phyloP scores from a whole-genome alignment of 2,113 vertebrate genomes.

The Trinectes maculatus region DNA sequence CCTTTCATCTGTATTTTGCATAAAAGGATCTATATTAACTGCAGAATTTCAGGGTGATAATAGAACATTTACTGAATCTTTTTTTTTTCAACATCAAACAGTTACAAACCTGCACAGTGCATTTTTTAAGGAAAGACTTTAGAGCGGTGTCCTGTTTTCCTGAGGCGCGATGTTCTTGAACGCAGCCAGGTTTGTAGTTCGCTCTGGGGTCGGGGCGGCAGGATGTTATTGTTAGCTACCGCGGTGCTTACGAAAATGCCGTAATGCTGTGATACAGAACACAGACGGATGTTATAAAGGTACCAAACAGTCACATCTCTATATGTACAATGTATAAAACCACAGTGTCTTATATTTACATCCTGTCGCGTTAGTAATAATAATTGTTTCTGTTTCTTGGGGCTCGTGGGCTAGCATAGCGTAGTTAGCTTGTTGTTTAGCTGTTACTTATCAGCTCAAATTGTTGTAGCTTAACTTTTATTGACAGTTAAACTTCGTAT shows the following conservation, averaged over 20 bases:
- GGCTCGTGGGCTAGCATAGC: constrained; percentile 23
- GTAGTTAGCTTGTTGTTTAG: constrained; percentile 26
- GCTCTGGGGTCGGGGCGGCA: not conserved
- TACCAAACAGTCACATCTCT: constrained; percentile 1
- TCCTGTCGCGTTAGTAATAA: not conserved
- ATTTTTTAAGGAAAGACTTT: no score
- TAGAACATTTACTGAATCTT: no score
- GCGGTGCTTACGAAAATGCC: constrained; percentile 31
- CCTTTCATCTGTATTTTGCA: no score
- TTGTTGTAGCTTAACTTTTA: fast-evolving
- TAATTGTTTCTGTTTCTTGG: not conserved
- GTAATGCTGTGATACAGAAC: constrained; percentile 18
- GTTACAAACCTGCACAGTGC: no score
- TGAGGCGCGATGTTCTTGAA: constrained; percentile 16
- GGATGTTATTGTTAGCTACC: constrained; percentile 52
- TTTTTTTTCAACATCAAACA: no score
- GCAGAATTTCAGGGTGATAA: no score
- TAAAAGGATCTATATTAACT: no score
- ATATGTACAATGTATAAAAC: not conserved
- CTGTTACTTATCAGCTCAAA: not conserved
- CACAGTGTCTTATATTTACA: not conserved
- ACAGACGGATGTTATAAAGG: constrained; percentile 50
- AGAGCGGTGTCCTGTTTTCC: not conserved
- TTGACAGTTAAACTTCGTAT: fast-evolving
- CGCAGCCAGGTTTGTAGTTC: constrained; percentile 10